Evolutionary conservation across 1,140 invertebrate species (phyloP).

Genomic region (Drepana arcuata): DNA sequence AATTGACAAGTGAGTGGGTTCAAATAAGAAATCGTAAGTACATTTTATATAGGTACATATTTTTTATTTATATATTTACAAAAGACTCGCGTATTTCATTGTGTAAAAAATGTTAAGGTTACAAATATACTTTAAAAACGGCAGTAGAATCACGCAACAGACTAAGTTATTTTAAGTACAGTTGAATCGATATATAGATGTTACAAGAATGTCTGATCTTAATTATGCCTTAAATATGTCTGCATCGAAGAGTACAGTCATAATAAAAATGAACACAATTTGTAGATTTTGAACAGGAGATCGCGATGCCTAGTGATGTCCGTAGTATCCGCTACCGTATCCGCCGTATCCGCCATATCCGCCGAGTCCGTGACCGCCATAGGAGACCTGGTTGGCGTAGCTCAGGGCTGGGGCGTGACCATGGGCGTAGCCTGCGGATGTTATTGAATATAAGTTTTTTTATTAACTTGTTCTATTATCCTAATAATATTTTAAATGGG

Average conservation of each 20-base stretch:
- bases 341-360: constrained; percentile 20
- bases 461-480: too few species aligned
- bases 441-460: too few species aligned
- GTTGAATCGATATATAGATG: constrained; percentile 8
- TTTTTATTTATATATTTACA: constrained; percentile 17
- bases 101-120: constrained; percentile 10
- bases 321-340: constrained; percentile 29
- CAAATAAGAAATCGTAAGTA: too few species aligned
- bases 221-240: too few species aligned
- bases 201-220: too few species aligned
- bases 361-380: constrained; percentile 13
- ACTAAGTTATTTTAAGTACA: not conserved
- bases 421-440: constrained; percentile 6
- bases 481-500: too few species aligned
- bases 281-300: constrained; percentile 17
- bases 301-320: constrained; percentile 28
- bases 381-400: constrained; percentile 9
- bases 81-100: constrained; percentile 17
- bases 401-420: constrained; percentile 6
- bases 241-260: too few species aligned
- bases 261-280: constrained; percentile 12
- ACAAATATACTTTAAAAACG: too few species aligned
- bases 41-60: too few species aligned
- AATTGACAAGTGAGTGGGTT: too few species aligned
- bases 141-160: constrained; percentile 1